Percentiles rank a stretch among this genome's conserved stretches.
These are phyloP conservation scores for Diachasma alloeum DNA, from an alignment of 1,140 invertebrate genomes.

Conservation along the genomic window DNA sequence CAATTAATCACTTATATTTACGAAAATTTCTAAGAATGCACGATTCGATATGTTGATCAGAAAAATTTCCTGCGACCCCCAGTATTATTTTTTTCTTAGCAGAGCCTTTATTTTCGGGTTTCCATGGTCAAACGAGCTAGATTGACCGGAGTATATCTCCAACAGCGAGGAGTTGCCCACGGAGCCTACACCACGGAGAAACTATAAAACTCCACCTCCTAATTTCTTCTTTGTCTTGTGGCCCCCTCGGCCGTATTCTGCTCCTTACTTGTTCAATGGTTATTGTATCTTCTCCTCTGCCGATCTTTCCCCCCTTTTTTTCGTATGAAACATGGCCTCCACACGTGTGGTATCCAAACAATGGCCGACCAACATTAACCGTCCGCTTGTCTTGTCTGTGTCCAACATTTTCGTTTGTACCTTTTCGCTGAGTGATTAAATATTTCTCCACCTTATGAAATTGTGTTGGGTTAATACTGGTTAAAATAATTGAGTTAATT, in stretches of 20 bases:
- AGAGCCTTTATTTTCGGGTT: not conserved
- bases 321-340: not conserved
- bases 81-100: too few relatives aligned
- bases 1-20: too few relatives aligned
- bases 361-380: not conserved
- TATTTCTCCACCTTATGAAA: not conserved
- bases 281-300: not conserved
- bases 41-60: too few relatives aligned
- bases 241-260: not conserved
- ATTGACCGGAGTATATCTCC: not conserved
- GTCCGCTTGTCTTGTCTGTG: not conserved
- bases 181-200: not conserved
- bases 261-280: not conserved
- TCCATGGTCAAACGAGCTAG: too few relatives aligned
- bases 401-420: too few relatives aligned
- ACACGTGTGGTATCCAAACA: not conserved
- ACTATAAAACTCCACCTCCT: not conserved
- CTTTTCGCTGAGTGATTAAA: not conserved
- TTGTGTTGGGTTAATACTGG: not conserved
- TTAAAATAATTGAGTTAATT: not conserved
- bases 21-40: too few relatives aligned
- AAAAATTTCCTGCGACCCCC: too few relatives aligned
- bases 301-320: not conserved
- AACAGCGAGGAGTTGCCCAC: not conserved
- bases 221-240: not conserved